Percentiles rank a stretch among this genome's conserved stretches.
phyloP scores from a whole-genome alignment of 2,113 vertebrate genomes.

The Labeo catla region DNA sequence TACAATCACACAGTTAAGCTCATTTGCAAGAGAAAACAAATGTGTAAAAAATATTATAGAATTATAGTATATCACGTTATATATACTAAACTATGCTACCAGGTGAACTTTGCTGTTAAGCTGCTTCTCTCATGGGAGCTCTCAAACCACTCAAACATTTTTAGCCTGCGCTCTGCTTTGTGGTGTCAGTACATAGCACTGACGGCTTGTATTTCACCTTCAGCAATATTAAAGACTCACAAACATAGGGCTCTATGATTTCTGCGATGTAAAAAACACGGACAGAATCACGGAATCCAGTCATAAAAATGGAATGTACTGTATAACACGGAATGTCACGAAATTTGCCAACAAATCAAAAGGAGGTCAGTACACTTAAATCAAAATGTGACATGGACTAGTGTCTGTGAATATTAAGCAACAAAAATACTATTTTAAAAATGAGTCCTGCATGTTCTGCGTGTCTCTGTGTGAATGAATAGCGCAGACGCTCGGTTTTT shows the following conservation, averaged over 20 bases:
- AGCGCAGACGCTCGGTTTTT: too few relatives aligned
- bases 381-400: too few relatives aligned
- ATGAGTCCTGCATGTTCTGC: too few relatives aligned
- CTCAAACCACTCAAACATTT: slow-evolving; percentile 51
- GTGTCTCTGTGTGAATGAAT: too few relatives aligned
- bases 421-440: too few relatives aligned
- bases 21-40: background rate
- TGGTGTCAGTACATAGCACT: slow-evolving; percentile 67
- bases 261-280: too few relatives aligned
- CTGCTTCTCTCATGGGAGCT: slow-evolving; percentile 61
- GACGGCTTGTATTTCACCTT: slow-evolving; percentile 44
- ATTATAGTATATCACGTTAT: background rate
- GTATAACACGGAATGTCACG: too few relatives aligned
- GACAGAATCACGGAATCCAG: too few relatives aligned
- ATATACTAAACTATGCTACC: background rate
- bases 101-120: slow-evolving; percentile 52
- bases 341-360: too few relatives aligned
- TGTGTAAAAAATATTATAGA: background rate
- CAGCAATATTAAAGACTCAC: slow-evolving; percentile 28
- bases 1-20: background rate
- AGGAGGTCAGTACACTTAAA: too few relatives aligned
- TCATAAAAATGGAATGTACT: too few relatives aligned
- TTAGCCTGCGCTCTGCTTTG: slow-evolving; percentile 58
- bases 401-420: too few relatives aligned
- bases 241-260: background rate